Percentiles rank a stretch among this genome's conserved stretches.
Evolutionary conservation across 2,797 vertebrate species (phyloP).

Genomic region (Scolopax rusticola): DNA sequence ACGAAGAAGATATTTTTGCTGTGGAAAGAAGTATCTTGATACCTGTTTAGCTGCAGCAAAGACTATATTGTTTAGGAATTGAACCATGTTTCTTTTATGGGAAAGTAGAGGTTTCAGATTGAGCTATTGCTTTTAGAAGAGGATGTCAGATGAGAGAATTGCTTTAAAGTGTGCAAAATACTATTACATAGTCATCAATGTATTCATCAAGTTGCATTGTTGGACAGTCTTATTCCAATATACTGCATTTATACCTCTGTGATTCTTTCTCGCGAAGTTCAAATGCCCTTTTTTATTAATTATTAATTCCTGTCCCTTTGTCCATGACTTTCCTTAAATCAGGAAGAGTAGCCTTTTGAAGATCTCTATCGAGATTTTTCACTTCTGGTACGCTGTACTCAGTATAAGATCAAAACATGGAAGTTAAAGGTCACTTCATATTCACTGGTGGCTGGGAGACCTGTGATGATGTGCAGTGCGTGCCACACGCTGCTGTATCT

Average conservation of each 20-base stretch:
- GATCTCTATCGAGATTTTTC: background rate
- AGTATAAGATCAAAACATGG: background rate
- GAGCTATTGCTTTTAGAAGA: background rate
- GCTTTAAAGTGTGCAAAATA: background rate
- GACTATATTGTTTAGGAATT: background rate
- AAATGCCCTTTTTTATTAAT: background rate
- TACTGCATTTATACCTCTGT: background rate
- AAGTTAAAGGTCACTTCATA: background rate
- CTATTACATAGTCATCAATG: background rate
- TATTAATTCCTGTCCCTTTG: background rate
- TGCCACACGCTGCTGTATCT: background rate
- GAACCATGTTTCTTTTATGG: background rate
- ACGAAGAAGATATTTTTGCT: background rate
- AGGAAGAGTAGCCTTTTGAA: background rate
- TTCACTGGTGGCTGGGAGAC: background rate
- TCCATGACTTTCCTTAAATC: background rate
- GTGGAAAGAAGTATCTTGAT: background rate
- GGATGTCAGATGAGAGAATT: background rate
- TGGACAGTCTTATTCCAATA: background rate
- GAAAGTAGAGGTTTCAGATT: background rate
- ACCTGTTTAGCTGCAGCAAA: background rate
- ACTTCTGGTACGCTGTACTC: background rate
- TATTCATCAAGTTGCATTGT: background rate
- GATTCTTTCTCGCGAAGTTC: background rate
- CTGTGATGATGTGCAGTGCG: background rate